Conservation (phyloP, 2,888 invertebrate genomes). For the Ophion slaviceki region DNA sequence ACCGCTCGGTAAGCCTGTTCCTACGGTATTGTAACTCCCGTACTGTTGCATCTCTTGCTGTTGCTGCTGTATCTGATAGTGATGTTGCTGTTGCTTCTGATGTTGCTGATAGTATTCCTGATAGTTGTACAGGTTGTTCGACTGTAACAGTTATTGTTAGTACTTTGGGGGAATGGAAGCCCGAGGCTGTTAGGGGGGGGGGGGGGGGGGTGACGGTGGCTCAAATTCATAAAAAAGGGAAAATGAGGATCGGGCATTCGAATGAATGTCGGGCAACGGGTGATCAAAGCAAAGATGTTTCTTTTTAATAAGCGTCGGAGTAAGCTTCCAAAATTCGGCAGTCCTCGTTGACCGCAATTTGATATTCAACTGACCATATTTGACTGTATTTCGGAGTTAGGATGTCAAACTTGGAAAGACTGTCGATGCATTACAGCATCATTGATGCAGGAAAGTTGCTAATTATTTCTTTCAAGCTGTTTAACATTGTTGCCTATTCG, state of each 20-base stretch:
- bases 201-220: conserved; percentile 1
- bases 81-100: conserved; percentile 67
- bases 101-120: conserved; percentile 81
- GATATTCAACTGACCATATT: background rate
- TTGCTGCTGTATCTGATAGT: conserved; percentile 75
- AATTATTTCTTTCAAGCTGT: background rate
- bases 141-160: conserved; percentile 82
- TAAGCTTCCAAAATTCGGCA: background rate
- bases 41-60: conserved; percentile 83
- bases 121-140: conserved; percentile 83
- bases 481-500: conserved; percentile 6
- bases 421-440: background rate
- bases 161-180: conserved; percentile 66
- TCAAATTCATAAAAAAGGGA: background rate
- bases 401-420: background rate
- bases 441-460: background rate
- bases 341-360: background rate
- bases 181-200: conserved; percentile 27
- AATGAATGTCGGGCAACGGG: conserved; percentile 14
- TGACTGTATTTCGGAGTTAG: background rate
- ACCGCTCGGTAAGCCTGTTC: conserved; percentile 79
- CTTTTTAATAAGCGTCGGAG: too few species aligned
- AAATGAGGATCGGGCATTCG: background rate
- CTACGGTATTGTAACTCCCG: conserved; percentile 77
- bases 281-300: background rate